Base-by-base conservation (phyloP, 2,888 invertebrate genomes). In the Philhelius pedissequus region DNA sequence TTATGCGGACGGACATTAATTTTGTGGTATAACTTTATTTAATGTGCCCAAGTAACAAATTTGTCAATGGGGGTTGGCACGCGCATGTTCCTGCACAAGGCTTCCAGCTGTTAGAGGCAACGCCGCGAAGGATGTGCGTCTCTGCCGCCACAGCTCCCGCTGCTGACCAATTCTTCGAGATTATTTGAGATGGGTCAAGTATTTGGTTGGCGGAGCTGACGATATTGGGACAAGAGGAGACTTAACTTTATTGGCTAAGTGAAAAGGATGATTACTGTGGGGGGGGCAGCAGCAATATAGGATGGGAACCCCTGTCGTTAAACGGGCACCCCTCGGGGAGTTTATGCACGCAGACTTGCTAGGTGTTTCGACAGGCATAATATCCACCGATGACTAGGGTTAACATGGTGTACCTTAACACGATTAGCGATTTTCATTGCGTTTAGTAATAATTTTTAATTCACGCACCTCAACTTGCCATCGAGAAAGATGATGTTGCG, bases 1-100 rank as follows among this genome's bases (percentile, higher is more conserved):
- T 70, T 79, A 62, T 80, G 69, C 38, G 70, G 70, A 66, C 58
- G 68, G 75, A 62, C 84, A 79, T 83, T 75, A 74, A 83, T 79
- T 78, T 58, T 58, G 74, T 66, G 45, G 80, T 75, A 80, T 80
- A 84, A 84, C 84, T 84, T 84, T 84, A 84, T 84, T 84, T 84
- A 80, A 84, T 80, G 71, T 66, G 75, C 48, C 80, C 80, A 89
- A 88, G 64, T 64, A 88, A 88, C 89, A 90, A 90, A 90, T 89
- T 88, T 90, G 89, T 90, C 91, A 91, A 91, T 89, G 90, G 91
- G 91, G 91, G 91, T 91, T 91, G 91, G 91, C 91, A 91, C 91
- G 91, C 91, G 91, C 89, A 75, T 73, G 73, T 76, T 82, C 60
- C 74, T 82, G 20, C 13, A 66, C 60, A 75, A 71, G 84, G 64